A percentile compares a stretch with the other conserved stretches of the same genome.
Conservation (phyloP, 2,888 invertebrate genomes). For the Serripes groenlandicus region DNA sequence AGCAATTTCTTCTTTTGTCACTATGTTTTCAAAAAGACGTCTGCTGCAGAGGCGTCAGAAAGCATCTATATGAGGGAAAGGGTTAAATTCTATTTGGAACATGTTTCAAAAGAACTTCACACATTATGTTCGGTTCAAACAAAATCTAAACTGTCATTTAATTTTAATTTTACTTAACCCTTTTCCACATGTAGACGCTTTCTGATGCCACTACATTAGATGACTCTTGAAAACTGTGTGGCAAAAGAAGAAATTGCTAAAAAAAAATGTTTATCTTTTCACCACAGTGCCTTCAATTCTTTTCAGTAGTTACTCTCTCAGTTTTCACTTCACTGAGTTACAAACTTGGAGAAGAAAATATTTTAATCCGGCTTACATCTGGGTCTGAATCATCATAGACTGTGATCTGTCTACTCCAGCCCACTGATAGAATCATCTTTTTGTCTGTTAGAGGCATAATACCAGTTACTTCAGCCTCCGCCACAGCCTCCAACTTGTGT, state of each 20-base stretch:
- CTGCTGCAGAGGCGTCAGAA: neutral
- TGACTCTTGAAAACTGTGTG: neutral
- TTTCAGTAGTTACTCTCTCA: neutral
- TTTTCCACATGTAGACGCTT: no score
- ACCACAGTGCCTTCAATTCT: neutral
- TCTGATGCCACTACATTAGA: no score
- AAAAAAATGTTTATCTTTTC: neutral
- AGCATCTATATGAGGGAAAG: neutral
- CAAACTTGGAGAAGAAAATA: neutral
- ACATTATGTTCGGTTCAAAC: no score
- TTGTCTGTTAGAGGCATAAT: constrained; percentile 82
- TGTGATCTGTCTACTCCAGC: constrained; percentile 84
- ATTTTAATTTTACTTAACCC: no score
- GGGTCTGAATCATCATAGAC: constrained; percentile 84
- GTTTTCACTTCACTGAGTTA: neutral
- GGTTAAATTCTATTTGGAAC: neutral
- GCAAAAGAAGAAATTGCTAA: neutral
- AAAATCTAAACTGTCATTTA: no score
- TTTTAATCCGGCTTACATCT: constrained; percentile 78
- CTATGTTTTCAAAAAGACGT: neutral
- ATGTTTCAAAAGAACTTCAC: no score
- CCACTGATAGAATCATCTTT: constrained; percentile 84
- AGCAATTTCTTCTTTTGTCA: neutral
- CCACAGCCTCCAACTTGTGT: constrained; percentile 84
- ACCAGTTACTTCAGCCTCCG: constrained; percentile 85